Conservation (phyloP, 2,888 invertebrate genomes). For the Barypeithes pellucidus region DNA sequence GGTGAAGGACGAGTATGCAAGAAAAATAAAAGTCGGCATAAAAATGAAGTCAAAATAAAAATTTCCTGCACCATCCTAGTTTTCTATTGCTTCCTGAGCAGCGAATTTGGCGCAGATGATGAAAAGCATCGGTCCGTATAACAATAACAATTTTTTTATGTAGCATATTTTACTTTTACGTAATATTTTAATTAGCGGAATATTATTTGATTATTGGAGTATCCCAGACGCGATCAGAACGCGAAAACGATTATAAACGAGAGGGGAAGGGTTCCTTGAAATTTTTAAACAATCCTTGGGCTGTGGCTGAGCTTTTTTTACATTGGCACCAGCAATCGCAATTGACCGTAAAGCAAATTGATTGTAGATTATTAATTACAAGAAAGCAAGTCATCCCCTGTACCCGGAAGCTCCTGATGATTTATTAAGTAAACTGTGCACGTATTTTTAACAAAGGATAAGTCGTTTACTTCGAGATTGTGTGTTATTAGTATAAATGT, state of each 20-base stretch:
- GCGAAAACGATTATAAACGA: conserved; percentile 9
- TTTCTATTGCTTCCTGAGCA: too few relatives aligned
- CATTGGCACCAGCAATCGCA: conserved; percentile 24
- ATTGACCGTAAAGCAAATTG: conserved; percentile 34
- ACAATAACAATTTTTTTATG: too few relatives aligned
- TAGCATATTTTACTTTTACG: too few relatives aligned
- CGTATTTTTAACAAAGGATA: conserved; percentile 4
- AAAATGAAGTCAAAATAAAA: too few relatives aligned
- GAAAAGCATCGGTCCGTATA: too few relatives aligned
- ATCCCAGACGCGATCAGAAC: neutral
- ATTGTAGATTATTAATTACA: conserved; percentile 48
- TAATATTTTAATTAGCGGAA: conserved; percentile 5
- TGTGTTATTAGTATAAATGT: too few relatives aligned
- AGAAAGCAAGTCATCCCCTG: conserved; percentile 47
- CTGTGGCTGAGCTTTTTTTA: conserved; percentile 37
- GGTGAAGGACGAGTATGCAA: too few relatives aligned
- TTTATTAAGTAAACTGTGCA: conserved; percentile 13
- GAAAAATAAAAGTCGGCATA: too few relatives aligned
- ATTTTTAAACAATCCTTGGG: conserved; percentile 45
- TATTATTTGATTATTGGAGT: too few relatives aligned
- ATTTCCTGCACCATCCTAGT: too few relatives aligned
- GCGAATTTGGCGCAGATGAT: too few relatives aligned
- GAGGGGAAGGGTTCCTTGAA: conserved; percentile 30
- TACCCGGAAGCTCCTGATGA: conserved; percentile 42
- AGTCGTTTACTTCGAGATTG: neutral